Evolutionary conservation across 1,140 invertebrate species (phyloP), one percentile per base, ranked within the genome.

Genomic region (Leptestheria dahalacensis): DNA sequence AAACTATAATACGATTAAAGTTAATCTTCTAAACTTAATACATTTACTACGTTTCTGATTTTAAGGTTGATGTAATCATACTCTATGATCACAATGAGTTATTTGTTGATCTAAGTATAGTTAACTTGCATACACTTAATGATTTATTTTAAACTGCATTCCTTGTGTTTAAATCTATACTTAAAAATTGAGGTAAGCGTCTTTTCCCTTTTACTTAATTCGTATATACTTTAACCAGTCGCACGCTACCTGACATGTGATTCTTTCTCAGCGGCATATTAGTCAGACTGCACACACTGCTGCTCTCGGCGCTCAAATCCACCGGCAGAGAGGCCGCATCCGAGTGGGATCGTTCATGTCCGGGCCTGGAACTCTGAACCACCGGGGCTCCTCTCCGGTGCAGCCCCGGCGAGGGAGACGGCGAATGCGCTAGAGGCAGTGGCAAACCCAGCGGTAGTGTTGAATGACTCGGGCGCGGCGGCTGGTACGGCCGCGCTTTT

Each of bases 291-390:
- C 91, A 92, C 54, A 96, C 92, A 72, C 89, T 93, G 70, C 91
- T 94, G 70, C 89, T 93, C 72, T 97, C 93, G 11, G 89, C 87
- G 59, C 86, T 92, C 48, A 97, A 77, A 70, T 93, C 88, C 18
- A 96, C 90, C 15, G 85, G 80, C 12, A 76, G 64, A 20, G 80
- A 83, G 4, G 83, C 85, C 3, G 88, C 91, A 69, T 92, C 88
- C n/a, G 88, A 91, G 71, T 91, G 86, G 11, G 87, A 91, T 53
- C 88, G 79, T 70, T 91, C 88, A 70, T 91, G 88, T 29, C 28
- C 33, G 33, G 53, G 52, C 48, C 62, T 47, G 20, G 84, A 77
- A 29, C 82, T 75, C 33, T 82, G 73, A 61, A 81, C 82, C 24
- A 82, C 77, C 63, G 81, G 82, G 2, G 70, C 66, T 18, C 84